A percentile compares a stretch with the other conserved stretches of the same genome.
phyloP scores from a whole-genome alignment of 2,888 invertebrate species.

The Xanthia icteritia region DNA sequence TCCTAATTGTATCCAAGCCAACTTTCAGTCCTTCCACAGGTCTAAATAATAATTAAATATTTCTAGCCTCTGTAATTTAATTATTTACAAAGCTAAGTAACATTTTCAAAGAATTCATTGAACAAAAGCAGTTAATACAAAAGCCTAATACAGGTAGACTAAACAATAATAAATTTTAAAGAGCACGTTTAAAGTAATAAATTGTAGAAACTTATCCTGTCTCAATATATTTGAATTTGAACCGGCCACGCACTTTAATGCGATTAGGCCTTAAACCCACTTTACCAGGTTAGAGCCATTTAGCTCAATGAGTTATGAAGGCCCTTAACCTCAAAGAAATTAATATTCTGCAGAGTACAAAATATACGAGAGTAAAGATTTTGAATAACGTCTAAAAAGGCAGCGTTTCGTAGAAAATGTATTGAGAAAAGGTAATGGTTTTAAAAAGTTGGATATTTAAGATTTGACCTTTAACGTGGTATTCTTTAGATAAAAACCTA shows the following conservation, averaged over 20 bases:
- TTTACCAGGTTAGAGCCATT: conserved; percentile 78
- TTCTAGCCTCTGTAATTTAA: not conserved
- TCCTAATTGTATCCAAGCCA: not conserved
- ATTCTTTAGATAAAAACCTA: not conserved
- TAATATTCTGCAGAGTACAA: conserved; percentile 68
- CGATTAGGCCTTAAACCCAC: conserved; percentile 72
- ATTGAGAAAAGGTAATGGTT: conserved; percentile 33
- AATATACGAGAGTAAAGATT: conserved; percentile 50
- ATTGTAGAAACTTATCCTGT: conserved; percentile 56
- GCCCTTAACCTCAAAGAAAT: conserved; percentile 73
- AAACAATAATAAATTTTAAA: conserved; percentile 49
- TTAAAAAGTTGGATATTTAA: conserved; percentile 18
- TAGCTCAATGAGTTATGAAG: conserved; percentile 79
- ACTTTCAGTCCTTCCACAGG: not conserved
- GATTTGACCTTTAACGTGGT: conserved; percentile 20
- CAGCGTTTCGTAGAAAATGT: conserved; percentile 30
- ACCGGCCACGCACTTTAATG: conserved; percentile 74
- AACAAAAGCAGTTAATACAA: conserved; percentile 42
- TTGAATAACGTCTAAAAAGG: conserved; percentile 40
- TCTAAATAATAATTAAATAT: not conserved
- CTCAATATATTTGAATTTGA: conserved; percentile 65
- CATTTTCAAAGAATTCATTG: conserved; percentile 18
- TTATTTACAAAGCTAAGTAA: not conserved
- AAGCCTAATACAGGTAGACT: conserved; percentile 38
- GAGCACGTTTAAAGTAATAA: conserved; percentile 49